Percentiles rank a stretch among this genome's conserved stretches.
phyloP scores from a whole-genome alignment of 2,797 vertebrate species.

The Trematomus bernacchii region DNA sequence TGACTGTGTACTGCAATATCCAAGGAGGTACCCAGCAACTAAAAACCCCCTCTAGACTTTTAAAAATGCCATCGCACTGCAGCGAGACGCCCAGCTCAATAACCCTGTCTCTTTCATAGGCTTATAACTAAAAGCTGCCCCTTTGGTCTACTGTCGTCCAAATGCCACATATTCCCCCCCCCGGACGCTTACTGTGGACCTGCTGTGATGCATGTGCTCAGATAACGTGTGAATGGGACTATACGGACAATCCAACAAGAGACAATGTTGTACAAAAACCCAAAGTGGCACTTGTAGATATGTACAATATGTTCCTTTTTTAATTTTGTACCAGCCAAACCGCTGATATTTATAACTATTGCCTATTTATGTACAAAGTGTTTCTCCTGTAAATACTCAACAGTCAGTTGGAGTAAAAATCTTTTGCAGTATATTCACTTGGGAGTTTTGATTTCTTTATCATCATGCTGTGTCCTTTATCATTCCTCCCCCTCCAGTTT shows the following conservation, averaged over 20 bases:
- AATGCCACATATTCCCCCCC: slow-evolving; percentile 48
- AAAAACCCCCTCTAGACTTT: slow-evolving; percentile 37
- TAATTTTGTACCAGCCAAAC: slow-evolving; percentile 89
- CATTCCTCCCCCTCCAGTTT: slow-evolving; percentile 5
- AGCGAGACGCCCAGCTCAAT: slow-evolving; percentile 38
- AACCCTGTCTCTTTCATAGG: slow-evolving; percentile 38
- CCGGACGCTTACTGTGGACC: slow-evolving; percentile 36
- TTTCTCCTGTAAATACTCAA: slow-evolving; percentile 83
- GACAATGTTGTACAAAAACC: slow-evolving; percentile 61
- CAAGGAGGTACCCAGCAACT: slow-evolving; percentile 54
- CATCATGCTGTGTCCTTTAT: background rate
- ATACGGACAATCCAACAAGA: slow-evolving; percentile 70
- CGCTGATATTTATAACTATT: slow-evolving; percentile 89
- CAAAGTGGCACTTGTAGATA: slow-evolving; percentile 87
- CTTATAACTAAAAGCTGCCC: slow-evolving; percentile 37
- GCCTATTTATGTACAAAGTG: slow-evolving; percentile 88
- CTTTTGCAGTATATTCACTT: slow-evolving; percentile 84
- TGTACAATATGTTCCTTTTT: slow-evolving; percentile 89
- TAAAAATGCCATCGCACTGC: slow-evolving; percentile 39
- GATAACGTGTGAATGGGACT: slow-evolving; percentile 60
- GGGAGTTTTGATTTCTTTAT: slow-evolving; percentile 14
- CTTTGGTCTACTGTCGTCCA: slow-evolving; percentile 29
- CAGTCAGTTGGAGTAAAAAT: slow-evolving; percentile 84
- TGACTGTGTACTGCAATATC: slow-evolving; percentile 33
- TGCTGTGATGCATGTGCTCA: slow-evolving; percentile 58